Conservation (phyloP, 2,888 invertebrate species). For the Ectemnius cavifrons region DNA sequence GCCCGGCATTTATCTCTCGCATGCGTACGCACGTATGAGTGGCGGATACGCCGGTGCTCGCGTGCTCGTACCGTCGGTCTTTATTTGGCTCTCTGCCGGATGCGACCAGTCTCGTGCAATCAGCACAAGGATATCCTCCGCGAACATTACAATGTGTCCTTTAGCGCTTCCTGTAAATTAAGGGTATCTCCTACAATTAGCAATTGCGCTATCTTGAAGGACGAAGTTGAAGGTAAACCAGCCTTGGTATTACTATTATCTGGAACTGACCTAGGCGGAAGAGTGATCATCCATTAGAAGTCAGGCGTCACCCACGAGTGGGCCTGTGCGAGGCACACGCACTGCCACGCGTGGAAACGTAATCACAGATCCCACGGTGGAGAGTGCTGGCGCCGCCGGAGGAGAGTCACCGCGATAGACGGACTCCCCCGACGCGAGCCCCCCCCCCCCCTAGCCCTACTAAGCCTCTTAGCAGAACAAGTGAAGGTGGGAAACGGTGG, state of each 20-base stretch:
- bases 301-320: background rate
- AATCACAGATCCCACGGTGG: conserved; percentile 40
- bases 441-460: conserved; percentile 23
- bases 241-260: background rate
- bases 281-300: background rate
- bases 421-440: conserved; percentile 18
- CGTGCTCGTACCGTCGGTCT: conserved; percentile 15
- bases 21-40: conserved; percentile 43
- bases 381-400: conserved; percentile 38
- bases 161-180: background rate
- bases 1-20: conserved; percentile 58
- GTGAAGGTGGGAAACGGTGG: conserved; percentile 18
- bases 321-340: background rate
- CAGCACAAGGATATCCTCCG: conserved; percentile 3
- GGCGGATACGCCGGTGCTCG: conserved; percentile 44
- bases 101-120: conserved; percentile 8
- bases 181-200: conserved; percentile 4
- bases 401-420: conserved; percentile 38
- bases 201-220: background rate
- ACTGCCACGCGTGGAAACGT: conserved; percentile 33
- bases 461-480: conserved; percentile 29
- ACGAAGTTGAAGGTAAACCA: background rate
- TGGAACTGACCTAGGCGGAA: background rate
- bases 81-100: conserved; percentile 28
- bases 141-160: background rate